Percentiles rank a stretch among this genome's conserved stretches.
Conservation (phyloP, 2,113 vertebrate species). For the Hypomesus transpacificus region DNA sequence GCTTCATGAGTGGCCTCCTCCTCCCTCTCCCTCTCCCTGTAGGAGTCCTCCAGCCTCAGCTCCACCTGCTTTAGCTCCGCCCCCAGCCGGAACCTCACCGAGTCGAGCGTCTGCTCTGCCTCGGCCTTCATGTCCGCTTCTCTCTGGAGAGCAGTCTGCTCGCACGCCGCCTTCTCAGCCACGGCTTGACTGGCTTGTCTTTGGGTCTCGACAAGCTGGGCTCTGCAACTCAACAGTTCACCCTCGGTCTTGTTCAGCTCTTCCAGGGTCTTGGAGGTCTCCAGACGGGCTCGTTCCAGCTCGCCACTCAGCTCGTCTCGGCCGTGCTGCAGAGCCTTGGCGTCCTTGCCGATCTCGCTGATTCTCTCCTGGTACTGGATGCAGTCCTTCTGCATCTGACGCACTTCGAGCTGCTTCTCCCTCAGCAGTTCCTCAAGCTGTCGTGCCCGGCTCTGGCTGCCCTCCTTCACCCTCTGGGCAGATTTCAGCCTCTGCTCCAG, state of each 20-base stretch:
- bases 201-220: conserved; percentile 77
- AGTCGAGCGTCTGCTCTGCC: conserved; percentile 80
- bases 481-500: conserved; percentile 82
- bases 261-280: conserved; percentile 65
- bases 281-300: conserved; percentile 64
- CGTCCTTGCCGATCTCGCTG: conserved; percentile 81
- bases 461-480: conserved; percentile 74
- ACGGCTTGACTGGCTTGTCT: conserved; percentile 74
- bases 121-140: conserved; percentile 79
- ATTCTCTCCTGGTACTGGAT: conserved; percentile 90
- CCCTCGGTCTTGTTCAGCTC: conserved; percentile 66
- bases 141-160: conserved; percentile 61
- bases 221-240: conserved; percentile 75
- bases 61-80: conserved; percentile 78
- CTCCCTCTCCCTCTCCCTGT: conserved; percentile 71
- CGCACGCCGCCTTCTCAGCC: conserved; percentile 69
- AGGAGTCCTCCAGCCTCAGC: conserved; percentile 76
- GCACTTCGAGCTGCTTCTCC: conserved; percentile 93
- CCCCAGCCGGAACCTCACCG: conserved; percentile 82
- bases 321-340: conserved; percentile 80
- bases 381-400: conserved; percentile 89
- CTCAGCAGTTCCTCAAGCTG: conserved; percentile 93
- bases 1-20: conserved; percentile 71
- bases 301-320: conserved; percentile 75
- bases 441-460: conserved; percentile 73